Conservation (phyloP, 92 coral and sea anemone species). For the Desmophyllum pertusum region DNA sequence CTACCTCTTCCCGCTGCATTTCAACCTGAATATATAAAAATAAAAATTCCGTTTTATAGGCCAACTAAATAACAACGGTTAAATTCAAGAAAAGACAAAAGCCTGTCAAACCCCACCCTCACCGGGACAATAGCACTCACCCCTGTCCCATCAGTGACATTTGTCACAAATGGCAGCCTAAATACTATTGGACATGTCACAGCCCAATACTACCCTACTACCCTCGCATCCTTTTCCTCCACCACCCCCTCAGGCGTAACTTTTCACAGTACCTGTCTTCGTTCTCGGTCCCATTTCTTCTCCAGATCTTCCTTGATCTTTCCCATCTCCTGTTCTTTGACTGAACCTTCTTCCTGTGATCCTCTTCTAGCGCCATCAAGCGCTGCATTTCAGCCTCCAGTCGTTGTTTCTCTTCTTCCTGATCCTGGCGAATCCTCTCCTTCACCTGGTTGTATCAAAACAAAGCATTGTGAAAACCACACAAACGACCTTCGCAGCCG, state of each 20-base stretch:
- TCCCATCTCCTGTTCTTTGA: conserved; percentile 87
- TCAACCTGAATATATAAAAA: conserved; percentile 54
- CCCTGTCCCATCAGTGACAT: too few species aligned
- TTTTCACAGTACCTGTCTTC: conserved; percentile 44
- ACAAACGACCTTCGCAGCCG: not conserved
- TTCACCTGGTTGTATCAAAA: conserved; percentile 56
- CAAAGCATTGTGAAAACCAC: not conserved
- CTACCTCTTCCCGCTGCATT: conserved; percentile 86
- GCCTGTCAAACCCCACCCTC: not conserved
- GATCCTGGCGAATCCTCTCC: conserved; percentile 86
- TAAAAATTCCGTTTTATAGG: not conserved
- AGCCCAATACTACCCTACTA: not conserved
- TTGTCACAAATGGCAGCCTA: too few species aligned
- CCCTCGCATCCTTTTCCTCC: not conserved
- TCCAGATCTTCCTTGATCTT: conserved; percentile 89
- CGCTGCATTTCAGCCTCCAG: conserved; percentile 95
- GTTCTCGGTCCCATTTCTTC: conserved; percentile 87
- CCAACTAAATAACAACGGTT: too few species aligned
- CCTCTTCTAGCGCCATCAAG: conserved; percentile 86
- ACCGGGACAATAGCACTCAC: too few species aligned
- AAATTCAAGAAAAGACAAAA: not conserved
- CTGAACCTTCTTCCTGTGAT: conserved; percentile 86
- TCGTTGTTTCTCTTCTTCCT: conserved; percentile 86
- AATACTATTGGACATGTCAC: not conserved
- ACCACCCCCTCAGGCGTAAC: not conserved